Evolutionary conservation across 2,888 invertebrate genomes (phyloP).

Genomic region (Drosophila lutescens): DNA sequence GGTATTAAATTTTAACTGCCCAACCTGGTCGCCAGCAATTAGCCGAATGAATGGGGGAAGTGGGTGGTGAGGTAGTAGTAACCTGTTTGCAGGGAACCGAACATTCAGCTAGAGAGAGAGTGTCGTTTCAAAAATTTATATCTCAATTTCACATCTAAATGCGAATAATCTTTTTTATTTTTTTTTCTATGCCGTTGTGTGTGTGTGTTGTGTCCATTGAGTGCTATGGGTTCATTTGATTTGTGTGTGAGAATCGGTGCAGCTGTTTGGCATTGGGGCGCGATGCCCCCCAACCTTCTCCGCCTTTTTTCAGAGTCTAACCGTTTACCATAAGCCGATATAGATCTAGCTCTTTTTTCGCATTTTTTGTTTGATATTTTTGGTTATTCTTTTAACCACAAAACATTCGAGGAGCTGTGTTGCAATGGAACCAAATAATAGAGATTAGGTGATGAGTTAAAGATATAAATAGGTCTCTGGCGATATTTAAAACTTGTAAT

Average conservation of each 20-base stretch:
- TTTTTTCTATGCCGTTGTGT: constrained; percentile 22
- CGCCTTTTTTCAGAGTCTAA: constrained; percentile 7
- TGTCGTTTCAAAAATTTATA: constrained; percentile 79
- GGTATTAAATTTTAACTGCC: constrained; percentile 61
- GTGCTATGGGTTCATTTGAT: constrained; percentile 69
- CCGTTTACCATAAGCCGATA: constrained; percentile 40
- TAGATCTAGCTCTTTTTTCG: constrained; percentile 24
- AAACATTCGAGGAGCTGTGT: not conserved
- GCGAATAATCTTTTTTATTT: constrained; percentile 72
- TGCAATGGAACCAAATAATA: not conserved
- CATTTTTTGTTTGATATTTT: constrained; percentile 7
- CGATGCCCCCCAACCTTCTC: constrained; percentile 33
- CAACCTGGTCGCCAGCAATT: constrained; percentile 38
- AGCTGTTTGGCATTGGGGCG: constrained; percentile 72
- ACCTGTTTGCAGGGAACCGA: constrained; percentile 19
- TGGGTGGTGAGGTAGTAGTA: not conserved
- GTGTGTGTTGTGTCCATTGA: constrained; percentile 24
- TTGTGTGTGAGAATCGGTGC: constrained; percentile 74
- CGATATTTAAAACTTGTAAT: not conserved
- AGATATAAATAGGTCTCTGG: not conserved
- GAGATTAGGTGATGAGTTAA: constrained; percentile 1
- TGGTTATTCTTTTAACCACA: constrained; percentile 10
- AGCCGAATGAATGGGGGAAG: constrained; percentile 17
- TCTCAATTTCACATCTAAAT: constrained; percentile 80
- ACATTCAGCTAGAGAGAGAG: constrained; percentile 36